Conservation (phyloP, 2,797 vertebrate genomes). For the Adrianichthys oophorus region DNA sequence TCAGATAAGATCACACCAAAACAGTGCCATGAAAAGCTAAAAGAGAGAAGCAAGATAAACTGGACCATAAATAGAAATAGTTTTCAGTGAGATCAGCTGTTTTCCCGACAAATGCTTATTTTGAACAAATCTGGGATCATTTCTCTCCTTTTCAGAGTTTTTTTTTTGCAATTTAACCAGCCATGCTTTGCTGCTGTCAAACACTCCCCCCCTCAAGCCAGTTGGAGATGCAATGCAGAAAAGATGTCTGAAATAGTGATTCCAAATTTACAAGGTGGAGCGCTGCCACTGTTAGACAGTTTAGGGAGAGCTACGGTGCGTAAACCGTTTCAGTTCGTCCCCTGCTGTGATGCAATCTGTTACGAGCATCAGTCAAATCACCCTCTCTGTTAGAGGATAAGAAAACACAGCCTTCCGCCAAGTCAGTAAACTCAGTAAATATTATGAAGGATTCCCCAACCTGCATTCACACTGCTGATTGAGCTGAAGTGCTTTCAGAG, state of each 20-base stretch:
- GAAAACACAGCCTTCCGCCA: slow-evolving; percentile 60
- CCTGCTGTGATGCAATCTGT: slow-evolving; percentile 70
- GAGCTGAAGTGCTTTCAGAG: slow-evolving; percentile 11
- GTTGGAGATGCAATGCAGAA: slow-evolving; percentile 62
- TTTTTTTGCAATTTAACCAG: slow-evolving; percentile 23
- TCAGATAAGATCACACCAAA: too few species aligned
- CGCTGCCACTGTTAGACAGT: slow-evolving; percentile 64
- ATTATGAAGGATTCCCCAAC: slow-evolving; percentile 58
- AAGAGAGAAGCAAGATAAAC: not conserved
- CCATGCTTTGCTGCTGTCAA: slow-evolving; percentile 47
- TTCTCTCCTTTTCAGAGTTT: slow-evolving; percentile 41
- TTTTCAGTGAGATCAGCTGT: slow-evolving; percentile 37
- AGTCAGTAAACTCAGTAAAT: slow-evolving; percentile 54
- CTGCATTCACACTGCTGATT: slow-evolving; percentile 27
- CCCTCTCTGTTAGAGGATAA: slow-evolving; percentile 56
- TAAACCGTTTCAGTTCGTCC: slow-evolving; percentile 51
- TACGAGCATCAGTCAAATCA: slow-evolving; percentile 63
- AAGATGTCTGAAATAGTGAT: slow-evolving; percentile 63
- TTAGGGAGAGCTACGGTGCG: slow-evolving; percentile 63
- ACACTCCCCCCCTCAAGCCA: slow-evolving; percentile 44
- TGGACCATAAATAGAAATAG: slow-evolving; percentile 10
- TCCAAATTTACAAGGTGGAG: slow-evolving; percentile 69
- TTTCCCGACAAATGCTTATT: slow-evolving; percentile 20
- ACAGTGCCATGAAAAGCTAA: not conserved
- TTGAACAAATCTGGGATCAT: slow-evolving; percentile 32